Evolutionary conservation across 2,888 invertebrate genomes (phyloP), one percentile per base, ranked within the genome.

Genomic region (Trichogramma evanescens): DNA sequence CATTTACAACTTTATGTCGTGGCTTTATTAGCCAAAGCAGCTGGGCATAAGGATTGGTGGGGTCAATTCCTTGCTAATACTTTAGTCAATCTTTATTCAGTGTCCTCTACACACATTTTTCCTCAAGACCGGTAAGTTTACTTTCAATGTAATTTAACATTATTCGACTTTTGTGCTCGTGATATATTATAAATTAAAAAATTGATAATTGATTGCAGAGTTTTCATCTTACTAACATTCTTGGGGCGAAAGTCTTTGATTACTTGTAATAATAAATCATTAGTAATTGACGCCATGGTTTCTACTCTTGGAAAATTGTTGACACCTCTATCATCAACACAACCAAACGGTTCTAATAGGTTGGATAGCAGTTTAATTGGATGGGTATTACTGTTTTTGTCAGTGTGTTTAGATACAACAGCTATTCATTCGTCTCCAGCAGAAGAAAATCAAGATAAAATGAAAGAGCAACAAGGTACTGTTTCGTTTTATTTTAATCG

Each of bases 11-110:
- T 92, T 50, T 84, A 90, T 26, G 86, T 89, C 10, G 89, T 87
- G 55, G 87, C 92, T 39, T 80, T 95, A 63, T 79, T 92, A 71
- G 89, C 93, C 60, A 84, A 90, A 54, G 86, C 88, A 74, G 89
- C 89, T 71, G 88, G 88, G 54, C 82, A 84, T 59, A 87, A 87
- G 72, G 80, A 83, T 7, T 95, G 93, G 90, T 95, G 95, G 95
- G 95, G 95, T 49, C 85, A 87, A 66, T 93, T 91, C 72, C 82
- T 95, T n/a, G 90, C 93, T 0, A 88, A 89, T 70, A 89, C 89
- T 40, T 83, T 95, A 59, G 85, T 87, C 38, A 82, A 84, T 64
- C 86, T 93, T 70, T 94, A 92, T 75, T 87, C 89, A 1, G 87
- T 89, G 0, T 86, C 88, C 50, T 89, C 91, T 68, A 87, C 87